Base-by-base conservation (phyloP, 2,797 vertebrate genomes). In the Fistularia commersonii region DNA sequence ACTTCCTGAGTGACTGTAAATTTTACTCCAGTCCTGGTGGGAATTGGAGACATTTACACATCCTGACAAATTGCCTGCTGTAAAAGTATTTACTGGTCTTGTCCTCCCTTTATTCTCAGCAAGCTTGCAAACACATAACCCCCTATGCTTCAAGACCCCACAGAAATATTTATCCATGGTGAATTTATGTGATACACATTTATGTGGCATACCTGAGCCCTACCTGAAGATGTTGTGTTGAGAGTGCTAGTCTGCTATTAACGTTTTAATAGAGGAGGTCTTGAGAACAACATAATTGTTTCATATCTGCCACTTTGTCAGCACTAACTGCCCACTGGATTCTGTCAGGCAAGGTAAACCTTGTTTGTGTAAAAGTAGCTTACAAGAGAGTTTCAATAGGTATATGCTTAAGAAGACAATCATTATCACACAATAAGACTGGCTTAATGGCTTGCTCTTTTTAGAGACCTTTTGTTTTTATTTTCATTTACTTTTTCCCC, bases 1-100 rank as follows among this genome's bases (percentile, higher is more conserved):
- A 94, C 93, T 92, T 95, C 90, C 92, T 85, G 87, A 92, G 92
- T 87, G 91, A 92, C 91, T 91, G 91, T 95, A 94, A 95, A 97
- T 96, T 93, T 90, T 88, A 81, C 76, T 72, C 83, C 87, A 82
- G 90, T 87, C 91, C 91, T 93, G 91, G 90, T 90, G 84, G 82
- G 91, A 93, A 87, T 91, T 87, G 89, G 86, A 91, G 89, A 91
- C 92, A 93, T 93, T 94, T 94, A 92, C 75, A 76, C 81, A 70
- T 82, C 66, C 75, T 88, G 87, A 90, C 88, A 90, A 89, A 90
- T 85, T 85, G 87, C 83, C 62, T 66, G 77, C 70, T 79, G 67
- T 87, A 82, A 87, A 88, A 79, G 79, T 88, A 87, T 90, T 89
- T 88, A 89, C 91, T 90, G 76, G 69, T 80, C 64, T 73, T 77